Base-by-base conservation (phyloP, 2,888 invertebrate genomes). In the Hipparchia semele region DNA sequence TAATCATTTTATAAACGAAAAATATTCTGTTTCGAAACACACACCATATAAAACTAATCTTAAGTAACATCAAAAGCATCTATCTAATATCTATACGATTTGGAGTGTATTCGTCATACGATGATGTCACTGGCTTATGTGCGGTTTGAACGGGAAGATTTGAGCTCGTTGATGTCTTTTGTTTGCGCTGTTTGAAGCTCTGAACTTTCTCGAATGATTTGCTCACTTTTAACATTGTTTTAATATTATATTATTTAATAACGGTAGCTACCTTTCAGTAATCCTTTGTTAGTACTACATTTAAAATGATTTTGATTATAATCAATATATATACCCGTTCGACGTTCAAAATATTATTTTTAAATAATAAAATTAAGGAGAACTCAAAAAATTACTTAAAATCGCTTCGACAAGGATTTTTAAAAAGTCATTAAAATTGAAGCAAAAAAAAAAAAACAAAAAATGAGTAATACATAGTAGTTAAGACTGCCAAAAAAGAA, bases 141-240 rank as follows among this genome's bases (percentile, higher is more conserved):
- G 62, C 68, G 60, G 46, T 62, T 70, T 46, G 51, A n/a, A 73
- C 62, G 58, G 73, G 71, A 75, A 73, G n/a, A 80, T 78, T 76
- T 81, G 83, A 84, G 84, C 88, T 80, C 92, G 91, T 90, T 91
- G 91, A 92, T 90, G 92, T 92, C 92, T 92, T 92, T 91, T 89
- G 81, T 90, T 89, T 81, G 84, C 85, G 87, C 83, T 82, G 84
- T 68, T 83, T 83, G 84, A 83, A 83, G 84, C 53, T 53, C 80
- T 84, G 84, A 85, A 84, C 86, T 87, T 87, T 87, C 86, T 86
- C 82, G 84, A 85, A 89, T 89, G 87, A 87, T 82, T 89, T 89
- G 87, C 89, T 87, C 85, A 79, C 39, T 69, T 51, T 39, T 23
- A 23, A 53, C 53, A 12, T 10, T 45, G 10, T 8, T n/a, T 8